Conservation (phyloP, 2,797 vertebrate species). For the Antrozous pallidus region DNA sequence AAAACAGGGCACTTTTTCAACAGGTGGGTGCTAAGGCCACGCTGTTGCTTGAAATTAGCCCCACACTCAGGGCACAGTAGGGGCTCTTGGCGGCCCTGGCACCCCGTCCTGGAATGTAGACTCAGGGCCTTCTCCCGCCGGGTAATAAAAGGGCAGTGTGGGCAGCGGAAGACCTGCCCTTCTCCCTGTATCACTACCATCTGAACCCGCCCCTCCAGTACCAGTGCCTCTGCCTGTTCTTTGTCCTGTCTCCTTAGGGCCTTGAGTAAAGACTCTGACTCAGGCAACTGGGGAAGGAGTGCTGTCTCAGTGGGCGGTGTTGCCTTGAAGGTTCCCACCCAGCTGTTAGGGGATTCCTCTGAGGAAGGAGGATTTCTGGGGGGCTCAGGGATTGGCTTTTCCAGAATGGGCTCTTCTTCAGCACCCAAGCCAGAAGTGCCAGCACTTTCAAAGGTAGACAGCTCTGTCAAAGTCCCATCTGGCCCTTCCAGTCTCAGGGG, state of each 20-base stretch:
- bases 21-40: constrained; percentile 90
- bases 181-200: constrained; percentile 91
- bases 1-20: constrained; percentile 87
- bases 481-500: constrained; percentile 70
- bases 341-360: constrained; percentile 33
- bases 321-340: constrained; percentile 28
- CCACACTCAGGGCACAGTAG: constrained; percentile 88
- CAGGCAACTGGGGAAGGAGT: not conserved
- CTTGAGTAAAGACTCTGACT: constrained; percentile 83
- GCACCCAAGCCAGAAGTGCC: not conserved
- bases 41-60: constrained; percentile 91
- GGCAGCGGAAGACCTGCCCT: constrained; percentile 85
- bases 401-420: constrained; percentile 45
- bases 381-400: constrained; percentile 30
- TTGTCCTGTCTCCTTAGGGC: constrained; percentile 91
- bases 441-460: constrained; percentile 56
- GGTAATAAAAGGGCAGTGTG: constrained; percentile 88
- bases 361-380: not conserved
- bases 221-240: constrained; percentile 91
- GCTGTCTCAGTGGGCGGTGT: not conserved
- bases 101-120: constrained; percentile 86
- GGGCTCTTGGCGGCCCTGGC: constrained; percentile 80
- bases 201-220: constrained; percentile 93
- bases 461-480: constrained; percentile 8
- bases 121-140: constrained; percentile 87